A percentile compares a stretch with the other conserved stretches of the same genome.
Evolutionary conservation across 2,888 invertebrate genomes (phyloP).

Genomic region (Eucera pruinosa): DNA sequence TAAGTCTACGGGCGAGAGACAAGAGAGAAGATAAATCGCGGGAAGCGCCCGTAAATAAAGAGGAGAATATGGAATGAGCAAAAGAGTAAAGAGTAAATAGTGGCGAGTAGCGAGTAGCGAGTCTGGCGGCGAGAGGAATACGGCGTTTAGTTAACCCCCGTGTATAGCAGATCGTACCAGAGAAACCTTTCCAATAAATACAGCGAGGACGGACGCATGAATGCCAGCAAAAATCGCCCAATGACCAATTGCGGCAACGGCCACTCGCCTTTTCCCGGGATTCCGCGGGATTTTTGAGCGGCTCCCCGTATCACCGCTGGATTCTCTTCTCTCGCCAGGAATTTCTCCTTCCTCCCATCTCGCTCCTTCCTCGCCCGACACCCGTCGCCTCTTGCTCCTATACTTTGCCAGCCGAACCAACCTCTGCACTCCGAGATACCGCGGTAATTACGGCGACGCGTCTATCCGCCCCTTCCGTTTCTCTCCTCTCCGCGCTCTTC

Average conservation of each 20-base stretch:
- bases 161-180: slow-evolving; percentile 55
- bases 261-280: slow-evolving; percentile 75
- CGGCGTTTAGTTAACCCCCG: slow-evolving; percentile 56
- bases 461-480: slow-evolving; percentile 23
- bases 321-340: slow-evolving; percentile 66
- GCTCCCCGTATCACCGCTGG: slow-evolving; percentile 63
- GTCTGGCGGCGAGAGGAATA: no score
- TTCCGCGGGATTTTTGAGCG: slow-evolving; percentile 75
- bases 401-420: slow-evolving; percentile 32
- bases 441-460: slow-evolving; percentile 60
- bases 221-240: slow-evolving; percentile 80
- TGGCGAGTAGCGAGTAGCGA: no score
- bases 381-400: slow-evolving; percentile 36
- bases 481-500: not conserved
- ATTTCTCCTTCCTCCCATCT: slow-evolving; percentile 51
- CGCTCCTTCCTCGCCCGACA: slow-evolving; percentile 42
- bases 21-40: slow-evolving; percentile 77
- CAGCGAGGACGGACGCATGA: slow-evolving; percentile 80
- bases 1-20: slow-evolving; percentile 27
- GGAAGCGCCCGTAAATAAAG: slow-evolving; percentile 79
- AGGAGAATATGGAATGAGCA: slow-evolving; percentile 80
- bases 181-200: slow-evolving; percentile 80
- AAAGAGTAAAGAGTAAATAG: slow-evolving; percentile 36
- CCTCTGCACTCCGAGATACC: slow-evolving; percentile 57
- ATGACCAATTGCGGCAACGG: slow-evolving; percentile 79